phyloP scores from a whole-genome alignment of 1,140 invertebrate species.

The Drosophila ercepeae region DNA sequence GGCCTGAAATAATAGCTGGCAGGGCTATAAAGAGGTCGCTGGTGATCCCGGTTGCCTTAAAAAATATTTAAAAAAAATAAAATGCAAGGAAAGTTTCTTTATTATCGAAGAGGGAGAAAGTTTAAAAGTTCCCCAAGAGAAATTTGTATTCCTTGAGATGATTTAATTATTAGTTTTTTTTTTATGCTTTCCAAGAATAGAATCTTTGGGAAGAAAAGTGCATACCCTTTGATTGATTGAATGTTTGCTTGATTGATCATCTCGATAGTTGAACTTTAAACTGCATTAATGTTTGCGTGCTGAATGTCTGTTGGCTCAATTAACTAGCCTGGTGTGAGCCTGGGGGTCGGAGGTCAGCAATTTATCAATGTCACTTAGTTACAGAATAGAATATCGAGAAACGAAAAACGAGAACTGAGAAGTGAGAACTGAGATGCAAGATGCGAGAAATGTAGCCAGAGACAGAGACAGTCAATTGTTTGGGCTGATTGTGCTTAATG shows the following conservation, averaged over 20 bases:
- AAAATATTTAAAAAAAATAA: too few species aligned
- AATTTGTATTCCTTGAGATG: not conserved
- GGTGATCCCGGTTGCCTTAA: too few species aligned
- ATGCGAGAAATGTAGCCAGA: slow-evolving; percentile 2
- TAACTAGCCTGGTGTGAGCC: slow-evolving; percentile 22
- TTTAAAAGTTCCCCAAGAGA: not conserved
- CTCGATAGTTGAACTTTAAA: slow-evolving; percentile 42
- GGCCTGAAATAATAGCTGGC: too few species aligned
- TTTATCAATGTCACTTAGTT: slow-evolving; percentile 67
- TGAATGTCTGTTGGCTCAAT: slow-evolving; percentile 37
- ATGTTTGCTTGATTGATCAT: slow-evolving; percentile 42
- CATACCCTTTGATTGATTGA: slow-evolving; percentile 28
- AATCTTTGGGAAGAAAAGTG: not conserved
- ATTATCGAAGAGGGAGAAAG: not conserved
- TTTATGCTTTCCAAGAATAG: too few species aligned
- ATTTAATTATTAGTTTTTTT: not conserved
- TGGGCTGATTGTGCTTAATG: slow-evolving; percentile 70
- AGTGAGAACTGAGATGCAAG: slow-evolving; percentile 2
- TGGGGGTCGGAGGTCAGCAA: slow-evolving; percentile 24
- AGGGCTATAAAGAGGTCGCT: too few species aligned
- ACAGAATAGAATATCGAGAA: slow-evolving; percentile 2
- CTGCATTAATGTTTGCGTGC: slow-evolving; percentile 40
- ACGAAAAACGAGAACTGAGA: not conserved
- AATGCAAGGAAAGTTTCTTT: not conserved
- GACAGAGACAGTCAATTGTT: slow-evolving; percentile 49